Evolutionary conservation across 2,888 invertebrate genomes (phyloP).

Genomic region (Eretmocerus hayati): DNA sequence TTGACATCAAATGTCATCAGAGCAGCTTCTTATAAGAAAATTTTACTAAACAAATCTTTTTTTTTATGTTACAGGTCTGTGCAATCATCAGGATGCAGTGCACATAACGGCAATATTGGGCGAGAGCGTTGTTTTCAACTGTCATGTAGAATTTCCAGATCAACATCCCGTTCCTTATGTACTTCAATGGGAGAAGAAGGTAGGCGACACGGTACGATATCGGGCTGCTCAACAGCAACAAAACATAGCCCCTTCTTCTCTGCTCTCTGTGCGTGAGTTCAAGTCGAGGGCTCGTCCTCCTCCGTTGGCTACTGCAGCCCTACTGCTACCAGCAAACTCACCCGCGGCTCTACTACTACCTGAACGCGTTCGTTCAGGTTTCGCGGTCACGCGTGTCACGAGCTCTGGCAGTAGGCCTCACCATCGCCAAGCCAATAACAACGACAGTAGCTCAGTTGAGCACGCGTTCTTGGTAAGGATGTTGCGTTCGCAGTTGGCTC

Average conservation of each 20-base stretch:
- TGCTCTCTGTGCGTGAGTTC: slow-evolving; percentile 48
- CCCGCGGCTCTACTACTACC: slow-evolving; percentile 27
- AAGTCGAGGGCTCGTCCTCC: slow-evolving; percentile 27
- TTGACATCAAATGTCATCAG: too few species aligned
- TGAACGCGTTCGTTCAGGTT: slow-evolving; percentile 26
- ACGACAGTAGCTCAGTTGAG: slow-evolving; percentile 22
- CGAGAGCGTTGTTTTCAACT: slow-evolving; percentile 95
- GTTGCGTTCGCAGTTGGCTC: slow-evolving; percentile 2
- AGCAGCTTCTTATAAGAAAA: too few species aligned
- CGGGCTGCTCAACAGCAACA: slow-evolving; percentile 37
- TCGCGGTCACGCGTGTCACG: slow-evolving; percentile 1
- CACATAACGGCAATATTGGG: slow-evolving; percentile 96
- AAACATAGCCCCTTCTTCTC: slow-evolving; percentile 31
- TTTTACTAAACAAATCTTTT: too few species aligned
- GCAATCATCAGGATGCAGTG: slow-evolving; percentile 78
- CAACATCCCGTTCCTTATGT: slow-evolving; percentile 95
- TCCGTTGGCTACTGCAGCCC: slow-evolving; percentile 31
- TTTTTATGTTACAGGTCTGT: slow-evolving; percentile 51
- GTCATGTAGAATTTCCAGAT: slow-evolving; percentile 94
- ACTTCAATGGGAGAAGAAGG: slow-evolving; percentile 99
- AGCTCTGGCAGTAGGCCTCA: too few species aligned
- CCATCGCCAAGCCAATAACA: slow-evolving; percentile 9
- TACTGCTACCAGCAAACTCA: slow-evolving; percentile 30
- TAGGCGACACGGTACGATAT: slow-evolving; percentile 92
- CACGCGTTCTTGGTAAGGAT: slow-evolving; percentile 30